phyloP scores from a whole-genome alignment of 2,888 invertebrate species.

The Lymantria dispar region DNA sequence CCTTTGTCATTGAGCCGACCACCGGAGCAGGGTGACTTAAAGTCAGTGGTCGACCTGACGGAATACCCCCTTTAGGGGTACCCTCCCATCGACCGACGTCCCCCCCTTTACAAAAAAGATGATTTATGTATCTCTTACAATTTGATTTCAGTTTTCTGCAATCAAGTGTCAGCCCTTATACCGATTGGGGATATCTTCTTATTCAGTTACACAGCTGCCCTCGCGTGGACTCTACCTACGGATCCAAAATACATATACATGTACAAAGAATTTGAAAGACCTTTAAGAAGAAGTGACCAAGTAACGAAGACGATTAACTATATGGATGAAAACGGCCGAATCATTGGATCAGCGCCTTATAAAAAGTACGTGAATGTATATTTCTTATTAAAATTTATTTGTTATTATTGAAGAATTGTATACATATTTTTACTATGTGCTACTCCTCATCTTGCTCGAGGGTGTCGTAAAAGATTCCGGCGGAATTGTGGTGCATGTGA shows the following conservation, averaged over 20 bases:
- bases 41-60: too few species aligned
- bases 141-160: conserved; percentile 81
- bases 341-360: conserved; percentile 61
- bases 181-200: conserved; percentile 84
- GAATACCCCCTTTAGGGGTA: too few species aligned
- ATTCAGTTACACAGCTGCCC: conserved; percentile 86
- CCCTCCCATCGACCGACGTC: too few species aligned
- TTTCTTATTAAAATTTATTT: too few species aligned
- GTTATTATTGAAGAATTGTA: too few species aligned
- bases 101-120: too few species aligned
- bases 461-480: too few species aligned
- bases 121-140: not conserved
- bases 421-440: too few species aligned
- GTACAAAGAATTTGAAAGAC: conserved; percentile 52
- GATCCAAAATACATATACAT: conserved; percentile 64
- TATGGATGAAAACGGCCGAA: conserved; percentile 51
- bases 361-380: conserved; percentile 40
- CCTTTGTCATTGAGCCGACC: too few species aligned
- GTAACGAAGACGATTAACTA: conserved; percentile 51
- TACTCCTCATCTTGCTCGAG: too few species aligned
- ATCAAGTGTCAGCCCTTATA: conserved; percentile 83
- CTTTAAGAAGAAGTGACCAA: conserved; percentile 51
- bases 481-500: too few species aligned
- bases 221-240: conserved; percentile 89
- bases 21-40: too few species aligned